Conservation (phyloP, 2,888 invertebrate species). For the Bombylius major region DNA sequence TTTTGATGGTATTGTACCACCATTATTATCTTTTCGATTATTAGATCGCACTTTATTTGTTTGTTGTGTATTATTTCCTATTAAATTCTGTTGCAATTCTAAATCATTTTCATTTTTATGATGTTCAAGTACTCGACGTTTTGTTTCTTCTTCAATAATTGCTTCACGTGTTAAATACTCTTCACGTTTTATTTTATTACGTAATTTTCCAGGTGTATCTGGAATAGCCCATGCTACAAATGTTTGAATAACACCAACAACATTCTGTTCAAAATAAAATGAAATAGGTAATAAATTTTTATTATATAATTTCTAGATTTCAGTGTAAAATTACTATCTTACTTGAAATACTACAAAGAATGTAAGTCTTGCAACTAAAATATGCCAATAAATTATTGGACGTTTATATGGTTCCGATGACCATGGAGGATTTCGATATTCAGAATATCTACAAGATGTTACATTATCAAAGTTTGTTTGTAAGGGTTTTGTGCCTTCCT, state of each 20-base stretch:
- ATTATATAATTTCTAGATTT: too few species aligned
- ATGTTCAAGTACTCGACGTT: background rate
- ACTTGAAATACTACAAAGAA: constrained; percentile 64
- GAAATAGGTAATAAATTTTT: too few species aligned
- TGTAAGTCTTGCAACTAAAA: constrained; percentile 56
- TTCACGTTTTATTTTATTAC: constrained; percentile 58
- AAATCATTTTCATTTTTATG: background rate
- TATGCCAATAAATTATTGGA: constrained; percentile 59
- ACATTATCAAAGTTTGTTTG: constrained; percentile 29
- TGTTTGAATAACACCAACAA: constrained; percentile 58
- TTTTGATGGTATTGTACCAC: background rate
- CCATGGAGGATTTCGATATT: constrained; percentile 50
- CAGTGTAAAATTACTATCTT: background rate
- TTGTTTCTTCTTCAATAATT: constrained; percentile 56
- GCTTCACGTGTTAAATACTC: constrained; percentile 59
- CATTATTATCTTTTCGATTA: background rate
- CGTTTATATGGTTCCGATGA: constrained; percentile 42
- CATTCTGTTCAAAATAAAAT: constrained; percentile 43
- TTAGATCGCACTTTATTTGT: too few species aligned
- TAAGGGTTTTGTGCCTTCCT: constrained; percentile 27
- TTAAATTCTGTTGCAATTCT: background rate
- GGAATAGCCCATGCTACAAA: constrained; percentile 65
- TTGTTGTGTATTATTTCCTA: too few species aligned
- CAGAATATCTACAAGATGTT: constrained; percentile 49
- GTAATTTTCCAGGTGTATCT: constrained; percentile 56